phyloP scores from a whole-genome alignment of 2,113 vertebrate species.

The Nibea coibor region DNA sequence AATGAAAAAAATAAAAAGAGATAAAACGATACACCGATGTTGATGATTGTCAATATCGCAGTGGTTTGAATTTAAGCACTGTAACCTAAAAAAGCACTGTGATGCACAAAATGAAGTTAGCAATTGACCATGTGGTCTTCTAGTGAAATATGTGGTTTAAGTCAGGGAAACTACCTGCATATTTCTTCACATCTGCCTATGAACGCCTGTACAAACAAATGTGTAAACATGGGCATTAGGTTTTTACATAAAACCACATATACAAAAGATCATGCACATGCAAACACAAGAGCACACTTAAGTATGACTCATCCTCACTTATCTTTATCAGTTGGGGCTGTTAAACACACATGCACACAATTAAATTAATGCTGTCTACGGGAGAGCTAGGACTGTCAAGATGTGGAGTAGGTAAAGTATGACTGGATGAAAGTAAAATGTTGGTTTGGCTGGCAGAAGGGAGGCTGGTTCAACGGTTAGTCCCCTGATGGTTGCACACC shows the following conservation, averaged over 20 bases:
- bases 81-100: conserved; percentile 35
- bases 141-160: conserved; percentile 69
- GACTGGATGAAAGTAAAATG: conserved; percentile 54
- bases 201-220: conserved; percentile 37
- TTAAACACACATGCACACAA: background rate
- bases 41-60: conserved; percentile 14
- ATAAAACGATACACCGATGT: background rate
- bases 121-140: conserved; percentile 58
- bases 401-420: conserved; percentile 2
- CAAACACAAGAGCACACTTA: background rate
- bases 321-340: background rate
- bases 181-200: conserved; percentile 24
- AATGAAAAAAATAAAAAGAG: background rate
- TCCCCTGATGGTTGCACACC: conserved; percentile 81
- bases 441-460: conserved; percentile 56
- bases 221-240: conserved; percentile 33
- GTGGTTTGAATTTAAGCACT: conserved; percentile 1
- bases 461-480: conserved; percentile 79
- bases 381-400: conserved; percentile 30
- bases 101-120: conserved; percentile 58
- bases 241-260: conserved; percentile 19
- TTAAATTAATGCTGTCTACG: background rate
- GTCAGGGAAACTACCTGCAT: conserved; percentile 43
- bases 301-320: conserved; percentile 13
- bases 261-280: background rate